phyloP scores from a whole-genome alignment of 2,113 vertebrate species.

The Eulacestoma nigropectus region DNA sequence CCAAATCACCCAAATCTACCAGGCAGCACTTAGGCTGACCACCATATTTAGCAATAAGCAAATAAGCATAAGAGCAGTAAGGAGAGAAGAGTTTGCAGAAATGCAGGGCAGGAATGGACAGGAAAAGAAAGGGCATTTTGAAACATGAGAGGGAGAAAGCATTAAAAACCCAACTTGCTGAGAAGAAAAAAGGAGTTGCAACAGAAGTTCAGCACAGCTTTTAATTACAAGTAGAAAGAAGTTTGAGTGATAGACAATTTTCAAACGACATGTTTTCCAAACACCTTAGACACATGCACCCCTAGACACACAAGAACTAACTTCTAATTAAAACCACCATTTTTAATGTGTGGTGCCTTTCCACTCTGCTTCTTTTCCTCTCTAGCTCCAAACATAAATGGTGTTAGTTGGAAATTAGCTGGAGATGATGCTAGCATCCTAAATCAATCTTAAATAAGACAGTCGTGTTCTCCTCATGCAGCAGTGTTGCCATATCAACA shows the following conservation, averaged over 20 bases:
- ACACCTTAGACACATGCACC: background rate
- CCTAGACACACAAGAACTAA: background rate
- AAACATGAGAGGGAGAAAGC: background rate
- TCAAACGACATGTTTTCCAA: background rate
- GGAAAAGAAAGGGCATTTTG: background rate
- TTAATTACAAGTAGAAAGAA: background rate
- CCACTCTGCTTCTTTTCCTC: background rate
- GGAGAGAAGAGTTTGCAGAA: background rate
- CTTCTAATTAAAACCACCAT: background rate
- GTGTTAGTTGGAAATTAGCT: background rate
- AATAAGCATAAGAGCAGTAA: background rate
- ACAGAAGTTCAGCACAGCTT: background rate
- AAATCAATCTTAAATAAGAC: slow-evolving; percentile 38
- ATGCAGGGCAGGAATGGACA: background rate
- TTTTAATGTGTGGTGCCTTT: background rate
- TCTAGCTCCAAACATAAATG: background rate
- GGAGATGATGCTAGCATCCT: slow-evolving; percentile 13
- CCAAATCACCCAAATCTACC: background rate
- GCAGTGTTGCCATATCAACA: slow-evolving; percentile 38
- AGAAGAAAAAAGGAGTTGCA: background rate
- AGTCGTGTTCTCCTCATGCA: slow-evolving; percentile 33
- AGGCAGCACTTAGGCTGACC: background rate
- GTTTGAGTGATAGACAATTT: background rate
- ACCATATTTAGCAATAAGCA: background rate
- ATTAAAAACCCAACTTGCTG: background rate